Evolutionary conservation across 2,888 invertebrate genomes (phyloP).

Genomic region (Mythimna albipuncta): DNA sequence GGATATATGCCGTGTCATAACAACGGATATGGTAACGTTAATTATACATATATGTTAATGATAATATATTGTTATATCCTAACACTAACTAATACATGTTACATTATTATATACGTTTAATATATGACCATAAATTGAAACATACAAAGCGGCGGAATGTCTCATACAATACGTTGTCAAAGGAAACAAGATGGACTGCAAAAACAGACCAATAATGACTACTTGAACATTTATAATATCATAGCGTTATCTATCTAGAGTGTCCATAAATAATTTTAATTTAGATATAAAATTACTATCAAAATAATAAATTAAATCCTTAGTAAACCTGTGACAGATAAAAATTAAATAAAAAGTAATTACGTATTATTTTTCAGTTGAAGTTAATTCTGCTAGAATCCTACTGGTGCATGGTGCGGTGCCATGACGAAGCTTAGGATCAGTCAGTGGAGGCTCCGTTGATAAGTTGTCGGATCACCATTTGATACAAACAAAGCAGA

Average conservation of each 20-base stretch:
- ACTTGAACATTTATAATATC: slow-evolving; percentile 51
- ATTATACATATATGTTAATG: slow-evolving; percentile 64
- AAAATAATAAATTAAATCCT: slow-evolving; percentile 58
- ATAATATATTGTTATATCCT: slow-evolving; percentile 71
- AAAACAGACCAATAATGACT: slow-evolving; percentile 49
- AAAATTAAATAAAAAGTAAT: slow-evolving; percentile 52
- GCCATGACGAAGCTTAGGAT: slow-evolving; percentile 10
- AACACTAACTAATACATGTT: slow-evolving; percentile 63
- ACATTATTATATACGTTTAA: slow-evolving; percentile 55
- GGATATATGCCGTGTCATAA: slow-evolving; percentile 58
- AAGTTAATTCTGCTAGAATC: slow-evolving; percentile 40
- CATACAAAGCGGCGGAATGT: slow-evolving; percentile 71
- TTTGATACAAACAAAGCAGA: slow-evolving; percentile 30
- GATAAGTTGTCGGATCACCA: slow-evolving; percentile 23
- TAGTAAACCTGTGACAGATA: slow-evolving; percentile 43
- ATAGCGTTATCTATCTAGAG: slow-evolving; percentile 52
- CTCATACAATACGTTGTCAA: slow-evolving; percentile 60
- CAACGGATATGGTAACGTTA: slow-evolving; percentile 62
- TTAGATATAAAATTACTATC: slow-evolving; percentile 58
- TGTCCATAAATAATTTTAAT: slow-evolving; percentile 36
- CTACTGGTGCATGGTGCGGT: background rate
- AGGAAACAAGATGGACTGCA: slow-evolving; percentile 51
- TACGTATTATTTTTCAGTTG: slow-evolving; percentile 54
- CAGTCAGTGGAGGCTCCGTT: slow-evolving; percentile 32
- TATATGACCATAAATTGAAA: slow-evolving; percentile 59